These are phyloP conservation scores for Reticulitermes lucifugus DNA, from an alignment of 2,888 invertebrate genomes.

Conservation along the genomic window DNA sequence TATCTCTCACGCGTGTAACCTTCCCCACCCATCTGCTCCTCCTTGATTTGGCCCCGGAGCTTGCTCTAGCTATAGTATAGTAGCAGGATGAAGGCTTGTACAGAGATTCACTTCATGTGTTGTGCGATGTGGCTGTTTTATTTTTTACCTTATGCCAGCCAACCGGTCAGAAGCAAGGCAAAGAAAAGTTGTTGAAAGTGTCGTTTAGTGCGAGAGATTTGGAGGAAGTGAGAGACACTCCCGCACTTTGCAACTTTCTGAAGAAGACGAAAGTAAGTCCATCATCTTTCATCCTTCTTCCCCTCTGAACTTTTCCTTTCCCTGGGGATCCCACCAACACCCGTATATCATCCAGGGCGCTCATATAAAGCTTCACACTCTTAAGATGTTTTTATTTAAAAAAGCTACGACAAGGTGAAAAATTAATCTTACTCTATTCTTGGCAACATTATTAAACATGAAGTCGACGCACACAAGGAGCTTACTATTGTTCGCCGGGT, in stretches of 20 bases:
- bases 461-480: not conserved
- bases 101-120: not conserved
- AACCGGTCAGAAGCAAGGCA: not conserved
- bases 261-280: constrained; percentile 29
- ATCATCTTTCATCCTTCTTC: constrained; percentile 4
- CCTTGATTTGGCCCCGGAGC: no score
- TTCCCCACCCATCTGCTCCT: no score
- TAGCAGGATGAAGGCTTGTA: not conserved
- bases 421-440: constrained; percentile 14
- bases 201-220: constrained; percentile 39
- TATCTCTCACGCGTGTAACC: no score
- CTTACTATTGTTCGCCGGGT: not conserved
- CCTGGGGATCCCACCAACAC: constrained; percentile 21
- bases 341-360: constrained; percentile 2
- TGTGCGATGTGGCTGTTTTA: no score
- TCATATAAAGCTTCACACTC: not conserved
- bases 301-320: not conserved
- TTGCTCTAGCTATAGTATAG: not conserved
- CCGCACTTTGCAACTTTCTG: constrained; percentile 22
- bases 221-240: not conserved
- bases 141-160: not conserved
- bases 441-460: constrained; percentile 3
- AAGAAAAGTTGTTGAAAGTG: constrained; percentile 43
- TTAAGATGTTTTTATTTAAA: not conserved
- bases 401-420: constrained; percentile 20